Base-by-base conservation (phyloP, 1,140 invertebrate genomes). In the Drosophila bocki region DNA sequence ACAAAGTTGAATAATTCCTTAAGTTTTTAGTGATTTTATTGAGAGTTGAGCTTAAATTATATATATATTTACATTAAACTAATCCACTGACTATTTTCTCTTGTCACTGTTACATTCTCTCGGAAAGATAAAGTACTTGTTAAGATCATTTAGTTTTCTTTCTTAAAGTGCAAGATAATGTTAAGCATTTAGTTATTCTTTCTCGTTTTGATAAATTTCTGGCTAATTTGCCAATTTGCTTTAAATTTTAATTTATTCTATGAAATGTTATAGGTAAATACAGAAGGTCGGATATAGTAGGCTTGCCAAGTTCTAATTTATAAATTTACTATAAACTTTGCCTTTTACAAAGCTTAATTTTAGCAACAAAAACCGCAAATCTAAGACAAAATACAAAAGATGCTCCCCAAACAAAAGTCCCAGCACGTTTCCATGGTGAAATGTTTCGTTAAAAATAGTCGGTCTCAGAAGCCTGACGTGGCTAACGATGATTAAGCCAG, bases 401-500 rank as follows among this genome's bases (percentile, higher is more conserved):
- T 37, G 12, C 32, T 45, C 9, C 32, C 9, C 42, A 11, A 17
- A 15, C 26, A 29, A 22, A 22, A 68, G 15, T 69, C 51, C 11
- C 37, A 71, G 32, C 67, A 22, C 68, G 70, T 74, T 74, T 72
- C 54, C 37, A 32, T 72, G 70, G 67, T 74, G 54, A 74, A 74
- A 71, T 72, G 42, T 59, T 72, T 72, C 11, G 64, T 53, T 75
- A 75, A 75, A 63, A 63, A 75, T 63, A 75, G 58, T 74, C 70
- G 13, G 39, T 51, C 45, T 51, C n/a, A 74, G 68, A 72, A 60
- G 65, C 37, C 70, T 60, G 71, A 75, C 71, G 71, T 75, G 71
- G 71, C 70, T 54, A 62, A 37, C 59, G 59, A 78, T 79, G 76
- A 78, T 79, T 79, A 79, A 78, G 76, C 59, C 45, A 59, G 59